Evolutionary conservation across 2,888 invertebrate genomes (phyloP).

Genomic region (Mermis nigrescens): DNA sequence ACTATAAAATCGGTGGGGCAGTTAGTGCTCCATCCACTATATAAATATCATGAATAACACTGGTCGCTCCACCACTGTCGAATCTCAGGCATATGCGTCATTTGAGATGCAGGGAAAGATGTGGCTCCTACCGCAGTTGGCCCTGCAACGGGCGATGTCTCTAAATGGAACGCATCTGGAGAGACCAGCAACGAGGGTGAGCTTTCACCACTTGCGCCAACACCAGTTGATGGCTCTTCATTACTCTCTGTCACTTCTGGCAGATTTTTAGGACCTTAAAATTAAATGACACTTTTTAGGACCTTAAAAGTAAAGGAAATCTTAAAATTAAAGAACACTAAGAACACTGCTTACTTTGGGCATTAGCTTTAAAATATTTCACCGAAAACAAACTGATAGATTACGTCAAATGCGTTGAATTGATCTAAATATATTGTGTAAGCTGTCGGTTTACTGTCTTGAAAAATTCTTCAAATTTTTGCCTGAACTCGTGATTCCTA

Average conservation of each 20-base stretch:
- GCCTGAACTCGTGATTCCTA: too few species aligned
- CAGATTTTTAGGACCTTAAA: neutral
- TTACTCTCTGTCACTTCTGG: conserved; percentile 4
- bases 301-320: neutral
- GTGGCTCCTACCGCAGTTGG: neutral
- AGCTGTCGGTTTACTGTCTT: too few species aligned
- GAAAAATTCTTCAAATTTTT: too few species aligned
- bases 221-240: neutral
- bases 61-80: neutral
- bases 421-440: too few species aligned
- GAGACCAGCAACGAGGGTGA: neutral
- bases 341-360: neutral
- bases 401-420: too few species aligned
- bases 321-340: too few species aligned
- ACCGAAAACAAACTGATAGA: too few species aligned
- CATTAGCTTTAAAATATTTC: too few species aligned
- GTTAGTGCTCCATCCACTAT: too few species aligned
- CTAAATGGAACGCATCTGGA: neutral
- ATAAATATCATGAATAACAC: too few species aligned
- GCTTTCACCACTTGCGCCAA: neutral
- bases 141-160: neutral
- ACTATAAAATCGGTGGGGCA: too few species aligned
- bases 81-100: neutral
- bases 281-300: neutral
- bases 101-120: neutral